Evolutionary conservation across 2,797 vertebrate genomes (phyloP).

Genomic region (Dallia pectoralis): DNA sequence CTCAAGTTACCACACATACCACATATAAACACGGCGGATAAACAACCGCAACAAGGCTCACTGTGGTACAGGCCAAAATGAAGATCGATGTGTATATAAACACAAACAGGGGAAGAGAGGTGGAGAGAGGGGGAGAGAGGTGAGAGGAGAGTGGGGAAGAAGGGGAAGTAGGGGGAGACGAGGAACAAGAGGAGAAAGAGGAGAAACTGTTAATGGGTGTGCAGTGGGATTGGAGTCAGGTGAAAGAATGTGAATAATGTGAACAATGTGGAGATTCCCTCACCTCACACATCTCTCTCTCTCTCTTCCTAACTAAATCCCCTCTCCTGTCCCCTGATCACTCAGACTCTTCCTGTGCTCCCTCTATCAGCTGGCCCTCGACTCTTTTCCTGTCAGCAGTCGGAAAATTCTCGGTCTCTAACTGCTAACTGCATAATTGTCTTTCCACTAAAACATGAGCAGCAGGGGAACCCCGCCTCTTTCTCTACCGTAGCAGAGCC

Average conservation of each 20-base stretch:
- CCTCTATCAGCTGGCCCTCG: slow-evolving; percentile 2
- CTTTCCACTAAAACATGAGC: slow-evolving; percentile 11
- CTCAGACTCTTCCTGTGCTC: background rate
- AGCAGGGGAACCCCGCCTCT: background rate
- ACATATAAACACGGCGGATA: slow-evolving; percentile 4
- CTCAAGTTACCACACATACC: background rate
- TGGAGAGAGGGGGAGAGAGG: background rate
- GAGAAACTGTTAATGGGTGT: background rate
- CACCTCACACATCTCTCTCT: slow-evolving; percentile 15
- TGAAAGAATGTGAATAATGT: slow-evolving; percentile 22
- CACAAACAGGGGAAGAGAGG: too few species aligned
- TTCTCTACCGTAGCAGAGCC: slow-evolving; percentile 15
- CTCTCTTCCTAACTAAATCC: slow-evolving; percentile 3
- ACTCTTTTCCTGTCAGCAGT: slow-evolving; percentile 35
- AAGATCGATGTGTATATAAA: background rate
- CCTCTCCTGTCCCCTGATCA: background rate
- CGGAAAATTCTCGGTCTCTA: slow-evolving; percentile 27
- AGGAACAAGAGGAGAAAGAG: background rate
- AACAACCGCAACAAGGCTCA: background rate
- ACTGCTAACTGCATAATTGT: slow-evolving; percentile 12
- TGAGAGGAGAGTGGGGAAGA: too few species aligned
- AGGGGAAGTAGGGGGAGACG: too few species aligned
- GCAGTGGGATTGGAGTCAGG: slow-evolving; percentile 1
- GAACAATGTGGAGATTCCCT: slow-evolving; percentile 12
- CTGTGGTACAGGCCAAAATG: background rate